phyloP scores from a whole-genome alignment of 2,888 invertebrate genomes.

The Hoplodrina blanda region DNA sequence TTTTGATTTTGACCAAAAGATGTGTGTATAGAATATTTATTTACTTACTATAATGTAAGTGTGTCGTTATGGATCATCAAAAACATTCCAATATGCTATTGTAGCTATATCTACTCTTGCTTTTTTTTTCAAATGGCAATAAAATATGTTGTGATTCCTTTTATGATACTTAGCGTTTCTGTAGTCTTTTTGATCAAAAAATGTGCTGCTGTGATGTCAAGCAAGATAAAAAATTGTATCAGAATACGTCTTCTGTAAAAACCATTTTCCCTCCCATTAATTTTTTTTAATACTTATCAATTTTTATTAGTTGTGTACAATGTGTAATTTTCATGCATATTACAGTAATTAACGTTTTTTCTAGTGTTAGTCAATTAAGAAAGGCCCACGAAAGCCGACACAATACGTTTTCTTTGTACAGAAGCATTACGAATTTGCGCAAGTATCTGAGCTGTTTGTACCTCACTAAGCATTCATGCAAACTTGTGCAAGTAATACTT shows the following conservation, averaged over 20 bases:
- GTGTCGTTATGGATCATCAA: background rate
- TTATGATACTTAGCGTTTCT: background rate
- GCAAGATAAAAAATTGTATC: too few species aligned
- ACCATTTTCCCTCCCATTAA: background rate
- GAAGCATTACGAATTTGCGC: background rate
- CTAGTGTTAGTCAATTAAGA: background rate
- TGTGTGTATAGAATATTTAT: background rate
- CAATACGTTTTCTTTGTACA: background rate
- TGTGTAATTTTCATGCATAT: too few species aligned
- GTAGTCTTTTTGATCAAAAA: too few species aligned
- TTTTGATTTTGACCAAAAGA: background rate
- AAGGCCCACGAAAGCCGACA: background rate
- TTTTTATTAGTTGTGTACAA: background rate
- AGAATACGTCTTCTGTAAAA: background rate
- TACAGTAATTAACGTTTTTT: background rate
- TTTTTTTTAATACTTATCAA: too few species aligned
- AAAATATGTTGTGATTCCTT: background rate
- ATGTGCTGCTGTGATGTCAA: too few species aligned
- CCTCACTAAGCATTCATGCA: background rate
- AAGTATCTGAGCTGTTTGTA: background rate
- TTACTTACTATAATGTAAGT: background rate
- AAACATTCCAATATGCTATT: conserved; percentile 4
- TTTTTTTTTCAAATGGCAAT: background rate
- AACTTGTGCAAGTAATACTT: background rate
- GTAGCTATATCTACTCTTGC: background rate